Conservation (phyloP, 2,797 vertebrate genomes). For the Syngnathus acus region DNA sequence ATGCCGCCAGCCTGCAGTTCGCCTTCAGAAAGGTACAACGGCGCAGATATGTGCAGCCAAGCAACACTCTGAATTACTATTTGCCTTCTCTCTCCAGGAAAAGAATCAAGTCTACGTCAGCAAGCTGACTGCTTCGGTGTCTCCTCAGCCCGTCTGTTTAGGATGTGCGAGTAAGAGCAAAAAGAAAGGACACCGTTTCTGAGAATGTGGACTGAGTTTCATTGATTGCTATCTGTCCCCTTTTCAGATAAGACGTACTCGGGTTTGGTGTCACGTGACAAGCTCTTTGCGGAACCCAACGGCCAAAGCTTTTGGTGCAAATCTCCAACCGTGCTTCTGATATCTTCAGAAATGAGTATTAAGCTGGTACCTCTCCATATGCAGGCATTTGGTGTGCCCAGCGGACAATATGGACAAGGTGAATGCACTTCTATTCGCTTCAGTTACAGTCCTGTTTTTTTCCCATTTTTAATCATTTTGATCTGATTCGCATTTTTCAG, state of each 20-base stretch:
- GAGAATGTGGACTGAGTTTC: background rate
- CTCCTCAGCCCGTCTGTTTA: conserved; percentile 62
- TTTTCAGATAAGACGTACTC: conserved; percentile 63
- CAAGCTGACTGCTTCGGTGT: conserved; percentile 57
- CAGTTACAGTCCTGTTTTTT: background rate
- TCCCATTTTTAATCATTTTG: background rate
- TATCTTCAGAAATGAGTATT: conserved; percentile 65
- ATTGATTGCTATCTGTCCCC: background rate
- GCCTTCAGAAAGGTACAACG: conserved; percentile 75
- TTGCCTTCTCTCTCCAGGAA: conserved; percentile 43
- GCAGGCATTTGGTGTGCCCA: conserved; percentile 76
- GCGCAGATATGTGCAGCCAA: no score
- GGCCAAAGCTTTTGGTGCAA: conserved; percentile 76
- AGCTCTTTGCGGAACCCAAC: conserved; percentile 61
- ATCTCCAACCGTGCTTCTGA: conserved; percentile 59
- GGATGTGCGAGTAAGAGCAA: conserved; percentile 44
- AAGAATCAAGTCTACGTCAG: conserved; percentile 60
- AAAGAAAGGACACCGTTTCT: background rate
- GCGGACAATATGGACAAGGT: conserved; percentile 75
- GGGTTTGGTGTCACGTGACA: conserved; percentile 39
- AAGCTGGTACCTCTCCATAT: conserved; percentile 70
- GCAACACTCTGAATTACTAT: no score
- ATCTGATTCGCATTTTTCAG: conserved; percentile 56
- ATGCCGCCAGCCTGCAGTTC: conserved; percentile 69
- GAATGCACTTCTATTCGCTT: conserved; percentile 14